Conservation (phyloP, 2,113 vertebrate genomes). For the Petrocephalus microphthalmus region DNA sequence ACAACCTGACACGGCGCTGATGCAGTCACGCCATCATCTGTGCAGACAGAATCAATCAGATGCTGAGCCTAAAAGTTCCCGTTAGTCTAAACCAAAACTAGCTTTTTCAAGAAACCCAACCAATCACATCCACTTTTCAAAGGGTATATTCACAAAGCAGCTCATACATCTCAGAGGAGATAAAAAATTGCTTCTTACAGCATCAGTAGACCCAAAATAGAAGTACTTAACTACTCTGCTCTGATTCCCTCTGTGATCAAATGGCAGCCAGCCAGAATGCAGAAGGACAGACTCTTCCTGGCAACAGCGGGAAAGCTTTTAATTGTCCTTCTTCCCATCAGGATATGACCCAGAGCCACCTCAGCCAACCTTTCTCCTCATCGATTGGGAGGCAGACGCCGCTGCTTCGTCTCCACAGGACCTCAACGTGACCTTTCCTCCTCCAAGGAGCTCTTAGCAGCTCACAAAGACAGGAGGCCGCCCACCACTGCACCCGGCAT, state of each 20-base stretch:
- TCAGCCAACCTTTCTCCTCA: neutral
- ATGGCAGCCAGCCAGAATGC: neutral
- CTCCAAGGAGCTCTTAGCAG: neutral
- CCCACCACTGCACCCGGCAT: neutral
- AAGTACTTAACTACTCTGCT: neutral
- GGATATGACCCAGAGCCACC: neutral
- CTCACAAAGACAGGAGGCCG: neutral
- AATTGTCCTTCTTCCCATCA: constrained; percentile 5
- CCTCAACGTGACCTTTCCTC: neutral
- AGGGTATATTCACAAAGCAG: neutral
- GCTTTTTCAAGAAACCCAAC: neutral
- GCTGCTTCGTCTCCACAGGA: neutral
- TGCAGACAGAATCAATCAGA: too few species aligned
- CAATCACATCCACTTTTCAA: neutral
- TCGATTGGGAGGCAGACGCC: neutral
- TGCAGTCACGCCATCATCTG: too few species aligned
- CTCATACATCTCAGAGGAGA: neutral
- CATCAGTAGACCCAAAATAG: neutral
- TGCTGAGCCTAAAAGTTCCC: too few species aligned
- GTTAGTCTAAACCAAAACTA: neutral
- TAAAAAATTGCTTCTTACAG: neutral
- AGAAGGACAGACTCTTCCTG: neutral
- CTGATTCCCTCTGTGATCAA: constrained; percentile 8
- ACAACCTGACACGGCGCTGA: too few species aligned
- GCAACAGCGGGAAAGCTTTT: neutral